These are phyloP conservation scores for Cheilosia vernalis DNA, from an alignment of 2,888 invertebrate species.

Conservation along the genomic window DNA sequence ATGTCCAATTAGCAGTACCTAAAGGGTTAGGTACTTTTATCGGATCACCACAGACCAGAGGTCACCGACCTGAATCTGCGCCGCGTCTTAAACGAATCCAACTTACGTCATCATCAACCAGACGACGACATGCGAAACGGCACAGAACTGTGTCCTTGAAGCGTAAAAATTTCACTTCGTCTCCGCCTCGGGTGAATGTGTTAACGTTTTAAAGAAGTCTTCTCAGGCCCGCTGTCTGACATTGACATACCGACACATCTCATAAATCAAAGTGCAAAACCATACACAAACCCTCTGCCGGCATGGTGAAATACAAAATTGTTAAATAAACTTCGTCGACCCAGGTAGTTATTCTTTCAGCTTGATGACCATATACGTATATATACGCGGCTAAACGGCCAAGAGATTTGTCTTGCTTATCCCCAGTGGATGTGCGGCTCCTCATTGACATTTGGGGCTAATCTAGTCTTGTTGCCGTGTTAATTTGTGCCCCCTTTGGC, in stretches of 20 bases:
- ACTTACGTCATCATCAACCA: constrained; percentile 38
- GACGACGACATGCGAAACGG: constrained; percentile 16
- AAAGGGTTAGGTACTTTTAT: background rate
- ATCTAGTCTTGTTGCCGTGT: constrained; percentile 48
- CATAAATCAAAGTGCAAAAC: constrained; percentile 47
- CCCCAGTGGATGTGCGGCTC: constrained; percentile 1
- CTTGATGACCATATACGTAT: background rate
- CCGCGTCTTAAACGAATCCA: constrained; percentile 2
- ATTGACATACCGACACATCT: constrained; percentile 56
- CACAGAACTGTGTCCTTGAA: constrained; percentile 37
- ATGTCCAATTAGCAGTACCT: no score
- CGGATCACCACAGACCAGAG: background rate
- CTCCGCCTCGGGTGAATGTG: constrained; percentile 11
- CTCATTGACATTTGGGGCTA: constrained; percentile 40
- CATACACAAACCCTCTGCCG: background rate
- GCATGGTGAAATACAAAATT: background rate
- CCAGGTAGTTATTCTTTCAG: constrained; percentile 24
- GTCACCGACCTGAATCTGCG: constrained; percentile 9
- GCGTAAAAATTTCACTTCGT: constrained; percentile 2
- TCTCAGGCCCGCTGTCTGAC: constrained; percentile 43
- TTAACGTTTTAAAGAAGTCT: constrained; percentile 42
- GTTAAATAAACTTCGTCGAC: constrained; percentile 10
- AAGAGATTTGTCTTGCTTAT: constrained; percentile 19
- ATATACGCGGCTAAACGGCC: background rate
- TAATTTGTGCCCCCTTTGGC: constrained; percentile 63